Conservation (phyloP, 2,888 invertebrate species). For the Lasiommata megera region DNA sequence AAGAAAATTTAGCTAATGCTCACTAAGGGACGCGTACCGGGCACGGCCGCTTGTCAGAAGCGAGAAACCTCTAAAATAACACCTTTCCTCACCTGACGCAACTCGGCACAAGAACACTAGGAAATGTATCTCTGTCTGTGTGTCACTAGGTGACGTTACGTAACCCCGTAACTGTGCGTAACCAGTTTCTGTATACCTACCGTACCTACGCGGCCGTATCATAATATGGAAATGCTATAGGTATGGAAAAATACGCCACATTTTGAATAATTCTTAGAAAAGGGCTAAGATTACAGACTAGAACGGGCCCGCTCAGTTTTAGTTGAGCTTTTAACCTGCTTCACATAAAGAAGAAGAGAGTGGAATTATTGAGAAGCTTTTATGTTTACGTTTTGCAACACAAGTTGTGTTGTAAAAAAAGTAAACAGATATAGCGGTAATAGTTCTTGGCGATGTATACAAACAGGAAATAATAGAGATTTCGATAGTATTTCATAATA, state of each 20-base stretch:
- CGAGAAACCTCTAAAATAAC: background rate
- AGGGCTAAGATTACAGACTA: background rate
- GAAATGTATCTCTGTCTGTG: constrained; percentile 21
- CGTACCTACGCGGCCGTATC: background rate
- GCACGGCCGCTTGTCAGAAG: too few relatives aligned
- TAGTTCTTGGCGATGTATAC: too few relatives aligned
- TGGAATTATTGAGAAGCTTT: too few relatives aligned
- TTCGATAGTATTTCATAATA: too few relatives aligned
- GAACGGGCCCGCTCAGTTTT: background rate
- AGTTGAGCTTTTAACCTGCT: too few relatives aligned
- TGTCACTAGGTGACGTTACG: constrained; percentile 35
- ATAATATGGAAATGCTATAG: background rate
- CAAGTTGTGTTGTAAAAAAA: too few relatives aligned
- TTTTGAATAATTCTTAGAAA: background rate
- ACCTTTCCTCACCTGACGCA: background rate
- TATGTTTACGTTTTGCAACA: too few relatives aligned
- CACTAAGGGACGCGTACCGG: too few relatives aligned
- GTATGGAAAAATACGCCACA: background rate
- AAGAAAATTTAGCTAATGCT: too few relatives aligned
- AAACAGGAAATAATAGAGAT: too few relatives aligned
- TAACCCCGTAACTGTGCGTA: constrained; percentile 18
- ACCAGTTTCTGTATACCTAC: constrained; percentile 1
- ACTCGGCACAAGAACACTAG: background rate
- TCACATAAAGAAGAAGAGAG: too few relatives aligned
- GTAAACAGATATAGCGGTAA: too few relatives aligned